Evolutionary conservation across 2,888 invertebrate species (phyloP).

Genomic region (Hypselothyrea guttata): DNA sequence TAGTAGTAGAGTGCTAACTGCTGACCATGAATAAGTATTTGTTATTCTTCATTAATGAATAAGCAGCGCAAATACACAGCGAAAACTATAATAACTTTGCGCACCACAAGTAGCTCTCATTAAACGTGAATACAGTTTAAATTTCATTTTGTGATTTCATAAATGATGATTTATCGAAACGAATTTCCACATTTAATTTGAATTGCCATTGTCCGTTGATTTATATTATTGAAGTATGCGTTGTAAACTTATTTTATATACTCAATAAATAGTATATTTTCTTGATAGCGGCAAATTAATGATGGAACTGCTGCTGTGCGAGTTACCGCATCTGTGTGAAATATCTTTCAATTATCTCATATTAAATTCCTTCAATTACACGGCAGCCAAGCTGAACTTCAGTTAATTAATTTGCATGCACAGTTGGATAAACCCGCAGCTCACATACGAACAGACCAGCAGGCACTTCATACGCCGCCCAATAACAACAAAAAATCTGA

Average conservation of each 20-base stretch:
- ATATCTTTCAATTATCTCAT: constrained; percentile 46
- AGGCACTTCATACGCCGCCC: constrained; percentile 2
- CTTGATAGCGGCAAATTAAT: constrained; percentile 4
- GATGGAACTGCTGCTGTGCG: constrained; percentile 4
- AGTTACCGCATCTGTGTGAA: constrained; percentile 7
- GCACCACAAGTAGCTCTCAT: not conserved
- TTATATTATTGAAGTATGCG: no score
- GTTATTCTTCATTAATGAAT: constrained; percentile 18
- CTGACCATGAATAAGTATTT: constrained; percentile 32
- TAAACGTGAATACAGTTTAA: no score
- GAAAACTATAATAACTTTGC: not conserved
- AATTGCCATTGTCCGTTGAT: no score
- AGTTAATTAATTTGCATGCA: constrained; percentile 66
- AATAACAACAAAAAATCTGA: constrained; percentile 49
- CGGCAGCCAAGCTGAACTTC: constrained; percentile 40
- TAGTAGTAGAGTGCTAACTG: constrained; percentile 1
- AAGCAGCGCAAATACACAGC: constrained; percentile 5
- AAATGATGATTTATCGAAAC: no score
- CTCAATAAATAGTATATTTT: no score
- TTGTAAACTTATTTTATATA: no score
- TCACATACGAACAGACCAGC: no score
- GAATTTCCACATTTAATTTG: no score
- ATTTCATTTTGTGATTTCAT: no score
- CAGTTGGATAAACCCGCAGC: constrained; percentile 16
- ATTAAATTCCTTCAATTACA: constrained; percentile 51